These are phyloP conservation scores for Chloromyia formosa DNA, from an alignment of 2,888 invertebrate species.

Conservation along the genomic window DNA sequence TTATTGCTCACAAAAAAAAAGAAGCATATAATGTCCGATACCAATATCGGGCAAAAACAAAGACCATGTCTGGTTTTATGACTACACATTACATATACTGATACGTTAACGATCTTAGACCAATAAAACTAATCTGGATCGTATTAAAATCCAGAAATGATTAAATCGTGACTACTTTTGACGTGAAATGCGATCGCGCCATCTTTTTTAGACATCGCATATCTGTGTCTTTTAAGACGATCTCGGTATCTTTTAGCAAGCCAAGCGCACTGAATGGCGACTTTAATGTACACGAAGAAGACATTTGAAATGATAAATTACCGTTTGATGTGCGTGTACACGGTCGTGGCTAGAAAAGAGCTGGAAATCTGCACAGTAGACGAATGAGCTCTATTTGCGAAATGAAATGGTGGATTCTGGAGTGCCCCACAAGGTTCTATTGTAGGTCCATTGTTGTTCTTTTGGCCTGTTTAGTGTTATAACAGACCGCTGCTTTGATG, in stretches of 20 bases:
- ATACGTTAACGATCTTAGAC: background rate
- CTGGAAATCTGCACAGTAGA: background rate
- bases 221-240: background rate
- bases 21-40: too few species aligned
- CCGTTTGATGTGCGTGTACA: conserved; percentile 35
- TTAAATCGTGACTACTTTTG: conserved; percentile 39
- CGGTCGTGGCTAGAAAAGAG: background rate
- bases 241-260: too few species aligned
- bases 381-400: too few species aligned
- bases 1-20: too few species aligned
- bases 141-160: conserved; percentile 37
- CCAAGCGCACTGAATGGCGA: background rate
- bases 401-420: too few species aligned
- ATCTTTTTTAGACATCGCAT: background rate
- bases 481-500: too few species aligned
- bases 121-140: conserved; percentile 29
- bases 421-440: conserved; percentile 14
- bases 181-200: conserved; percentile 24
- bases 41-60: too few species aligned
- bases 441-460: conserved; percentile 13
- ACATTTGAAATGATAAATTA: conserved; percentile 30
- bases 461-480: too few species aligned
- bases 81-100: too few species aligned
- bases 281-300: background rate
- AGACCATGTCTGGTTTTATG: too few species aligned